These are phyloP conservation scores for Gila orcuttii DNA, from an alignment of 2,113 vertebrate species.

Conservation along the genomic window DNA sequence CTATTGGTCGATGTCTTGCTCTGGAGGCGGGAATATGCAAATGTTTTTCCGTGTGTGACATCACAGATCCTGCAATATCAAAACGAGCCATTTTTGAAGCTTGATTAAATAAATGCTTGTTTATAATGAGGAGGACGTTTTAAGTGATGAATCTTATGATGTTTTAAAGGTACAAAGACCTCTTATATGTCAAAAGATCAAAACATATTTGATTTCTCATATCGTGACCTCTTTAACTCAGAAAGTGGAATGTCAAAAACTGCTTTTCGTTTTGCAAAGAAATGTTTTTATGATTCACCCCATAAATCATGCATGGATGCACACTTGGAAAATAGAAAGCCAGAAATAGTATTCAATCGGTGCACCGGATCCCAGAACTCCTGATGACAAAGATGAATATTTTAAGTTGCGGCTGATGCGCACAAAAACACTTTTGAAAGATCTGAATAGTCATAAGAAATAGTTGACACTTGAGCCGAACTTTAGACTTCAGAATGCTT, in stretches of 20 bases:
- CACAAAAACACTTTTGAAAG: background rate
- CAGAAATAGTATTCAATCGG: background rate
- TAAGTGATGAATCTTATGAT: no score
- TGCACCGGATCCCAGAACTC: background rate
- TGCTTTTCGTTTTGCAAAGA: background rate
- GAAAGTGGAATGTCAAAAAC: background rate
- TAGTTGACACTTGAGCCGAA: constrained; percentile 1
- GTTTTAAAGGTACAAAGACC: no score
- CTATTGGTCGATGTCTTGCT: no score
- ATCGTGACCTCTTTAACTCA: background rate
- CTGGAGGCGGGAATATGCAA: no score
- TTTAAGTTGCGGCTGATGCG: background rate
- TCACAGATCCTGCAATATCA: no score
- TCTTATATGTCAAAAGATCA: no score
- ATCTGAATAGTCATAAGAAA: background rate
- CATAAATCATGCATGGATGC: constrained; percentile 13
- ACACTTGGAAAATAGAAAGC: constrained; percentile 13
- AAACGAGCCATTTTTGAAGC: no score
- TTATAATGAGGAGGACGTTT: no score
- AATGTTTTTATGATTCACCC: background rate
- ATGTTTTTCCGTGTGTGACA: no score
- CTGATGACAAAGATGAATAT: constrained; percentile 16
- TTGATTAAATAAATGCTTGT: no score
- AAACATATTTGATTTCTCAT: no score
- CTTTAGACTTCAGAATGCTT: background rate